Percentiles rank a stretch among this genome's conserved stretches.
These are phyloP conservation scores for Noctuana brunneofusca DNA, from an alignment of 2,888 invertebrate species.

Conservation along the genomic window DNA sequence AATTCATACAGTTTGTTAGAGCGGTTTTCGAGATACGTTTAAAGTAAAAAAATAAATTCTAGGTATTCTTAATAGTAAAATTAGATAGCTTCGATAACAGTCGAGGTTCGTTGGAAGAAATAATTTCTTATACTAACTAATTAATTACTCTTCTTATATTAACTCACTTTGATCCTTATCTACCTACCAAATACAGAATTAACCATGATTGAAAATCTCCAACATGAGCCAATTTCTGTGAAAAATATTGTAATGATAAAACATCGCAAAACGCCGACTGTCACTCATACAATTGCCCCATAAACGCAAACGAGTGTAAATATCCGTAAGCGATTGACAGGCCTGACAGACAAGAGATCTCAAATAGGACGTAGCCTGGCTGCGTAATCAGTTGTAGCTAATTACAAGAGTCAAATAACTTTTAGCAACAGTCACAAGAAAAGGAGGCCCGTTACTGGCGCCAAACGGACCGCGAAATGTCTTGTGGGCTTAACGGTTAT, in stretches of 20 bases:
- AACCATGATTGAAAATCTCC: no score
- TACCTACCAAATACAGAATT: no score
- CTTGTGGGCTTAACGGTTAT: conserved; percentile 42
- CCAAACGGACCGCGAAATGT: conserved; percentile 36
- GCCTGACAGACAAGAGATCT: background rate
- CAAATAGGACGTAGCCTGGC: background rate
- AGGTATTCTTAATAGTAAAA: no score
- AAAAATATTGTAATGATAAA: background rate
- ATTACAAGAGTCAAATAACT: conserved; percentile 14
- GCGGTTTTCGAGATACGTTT: no score
- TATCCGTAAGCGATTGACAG: background rate
- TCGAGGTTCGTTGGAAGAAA: no score
- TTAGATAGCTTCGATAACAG: no score
- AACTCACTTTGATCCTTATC: no score
- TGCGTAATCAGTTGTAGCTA: background rate
- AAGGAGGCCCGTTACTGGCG: conserved; percentile 40
- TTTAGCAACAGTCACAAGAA: conserved; percentile 15
- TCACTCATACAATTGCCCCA: background rate
- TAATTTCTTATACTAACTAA: no score
- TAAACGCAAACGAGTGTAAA: background rate
- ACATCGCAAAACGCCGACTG: background rate
- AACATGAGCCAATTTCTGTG: no score
- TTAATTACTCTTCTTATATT: no score
- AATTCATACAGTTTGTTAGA: no score
- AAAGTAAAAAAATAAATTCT: no score